Percentiles rank a stretch among this genome's conserved stretches.
These are phyloP conservation scores for Saguinus midas DNA, from an alignment of 2,113 vertebrate genomes.

Conservation along the genomic window DNA sequence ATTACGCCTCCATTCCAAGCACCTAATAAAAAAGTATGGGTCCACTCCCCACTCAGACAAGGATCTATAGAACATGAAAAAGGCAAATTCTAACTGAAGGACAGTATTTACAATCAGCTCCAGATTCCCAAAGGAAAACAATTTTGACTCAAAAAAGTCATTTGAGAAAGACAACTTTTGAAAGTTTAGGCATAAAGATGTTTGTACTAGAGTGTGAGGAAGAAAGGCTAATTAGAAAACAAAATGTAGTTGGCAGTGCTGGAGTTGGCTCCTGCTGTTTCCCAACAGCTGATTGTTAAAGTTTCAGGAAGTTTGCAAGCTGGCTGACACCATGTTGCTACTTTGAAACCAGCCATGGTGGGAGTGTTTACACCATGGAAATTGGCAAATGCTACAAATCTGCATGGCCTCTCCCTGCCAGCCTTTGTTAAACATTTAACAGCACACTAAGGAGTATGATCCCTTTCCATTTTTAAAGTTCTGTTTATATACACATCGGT, in stretches of 20 bases:
- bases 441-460: not conserved
- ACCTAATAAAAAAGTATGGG: constrained; percentile 19
- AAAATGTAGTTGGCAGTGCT: not conserved
- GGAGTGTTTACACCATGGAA: constrained; percentile 36
- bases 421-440: not conserved
- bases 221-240: constrained; percentile 10
- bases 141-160: constrained; percentile 19
- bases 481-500: not conserved
- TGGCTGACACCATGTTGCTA: not conserved
- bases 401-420: not conserved
- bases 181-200: constrained; percentile 14
- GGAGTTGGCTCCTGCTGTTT: not conserved
- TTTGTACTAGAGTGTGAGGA: not conserved
- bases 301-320: not conserved
- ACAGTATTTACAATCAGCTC: not conserved
- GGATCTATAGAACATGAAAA: not conserved
- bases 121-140: constrained; percentile 30
- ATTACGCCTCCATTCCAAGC: constrained; percentile 20
- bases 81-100: not conserved
- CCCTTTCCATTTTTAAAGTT: not conserved
- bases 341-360: not conserved
- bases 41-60: not conserved
- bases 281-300: not conserved
- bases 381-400: not conserved
- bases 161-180: constrained; percentile 22